Percentiles rank a stretch among this genome's conserved stretches.
These are phyloP conservation scores for Platycercus adscitus DNA, from an alignment of 2,113 vertebrate species.

Conservation along the genomic window DNA sequence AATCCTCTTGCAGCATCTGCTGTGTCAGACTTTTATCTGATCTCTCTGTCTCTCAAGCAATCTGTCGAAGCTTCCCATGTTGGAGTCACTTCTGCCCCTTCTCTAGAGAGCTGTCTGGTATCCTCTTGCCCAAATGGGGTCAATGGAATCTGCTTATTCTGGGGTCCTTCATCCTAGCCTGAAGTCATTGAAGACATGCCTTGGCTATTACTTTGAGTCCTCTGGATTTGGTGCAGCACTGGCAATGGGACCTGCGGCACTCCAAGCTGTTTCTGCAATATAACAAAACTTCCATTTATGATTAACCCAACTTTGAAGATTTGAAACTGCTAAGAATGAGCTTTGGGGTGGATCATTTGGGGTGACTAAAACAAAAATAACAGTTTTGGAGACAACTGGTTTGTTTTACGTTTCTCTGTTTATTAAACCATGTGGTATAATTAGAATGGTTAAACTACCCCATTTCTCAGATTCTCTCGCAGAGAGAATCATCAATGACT, in stretches of 20 bases:
- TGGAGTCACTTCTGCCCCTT: constrained; percentile 29
- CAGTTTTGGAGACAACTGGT: background rate
- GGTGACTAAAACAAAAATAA: background rate
- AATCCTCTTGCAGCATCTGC: constrained; percentile 75
- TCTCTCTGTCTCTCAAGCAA: constrained; percentile 55
- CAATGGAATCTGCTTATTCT: background rate
- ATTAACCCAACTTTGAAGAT: background rate
- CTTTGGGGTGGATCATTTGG: background rate
- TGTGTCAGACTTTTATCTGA: constrained; percentile 69
- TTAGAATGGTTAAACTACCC: background rate
- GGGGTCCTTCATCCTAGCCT: background rate
- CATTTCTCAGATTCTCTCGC: background rate
- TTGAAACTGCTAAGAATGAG: background rate
- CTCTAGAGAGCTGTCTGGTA: background rate
- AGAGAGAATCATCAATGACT: background rate
- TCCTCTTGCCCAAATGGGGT: background rate
- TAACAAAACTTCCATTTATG: background rate
- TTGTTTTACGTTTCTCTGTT: background rate
- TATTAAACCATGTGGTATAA: background rate
- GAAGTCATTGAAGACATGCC: background rate
- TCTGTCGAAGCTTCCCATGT: constrained; percentile 17
- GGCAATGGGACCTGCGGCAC: background rate
- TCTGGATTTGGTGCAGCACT: background rate
- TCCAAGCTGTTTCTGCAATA: background rate
- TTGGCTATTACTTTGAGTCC: background rate